phyloP scores from a whole-genome alignment of 2,797 vertebrate genomes.

The Lacerta viridis region DNA sequence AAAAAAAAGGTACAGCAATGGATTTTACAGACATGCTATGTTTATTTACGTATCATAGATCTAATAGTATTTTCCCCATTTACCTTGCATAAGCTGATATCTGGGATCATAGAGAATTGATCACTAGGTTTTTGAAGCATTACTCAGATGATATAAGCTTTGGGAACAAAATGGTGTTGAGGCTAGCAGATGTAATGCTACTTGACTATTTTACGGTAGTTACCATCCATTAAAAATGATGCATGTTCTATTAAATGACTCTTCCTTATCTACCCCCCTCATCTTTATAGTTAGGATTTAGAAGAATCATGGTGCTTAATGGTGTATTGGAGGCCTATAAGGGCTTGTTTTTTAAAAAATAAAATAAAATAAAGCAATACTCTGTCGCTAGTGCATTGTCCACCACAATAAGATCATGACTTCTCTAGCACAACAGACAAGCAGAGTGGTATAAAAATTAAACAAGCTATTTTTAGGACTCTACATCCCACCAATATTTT shows the following conservation, averaged over 20 bases:
- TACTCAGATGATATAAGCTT: slow-evolving; percentile 61
- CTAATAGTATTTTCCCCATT: slow-evolving; percentile 61
- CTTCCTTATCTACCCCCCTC: slow-evolving; percentile 13
- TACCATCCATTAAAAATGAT: slow-evolving; percentile 64
- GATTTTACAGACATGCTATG: slow-evolving; percentile 67
- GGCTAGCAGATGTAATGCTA: slow-evolving; percentile 40
- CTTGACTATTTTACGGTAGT: not conserved
- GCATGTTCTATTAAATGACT: slow-evolving; percentile 64
- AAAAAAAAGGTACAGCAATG: slow-evolving; percentile 59
- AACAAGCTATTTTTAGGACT: slow-evolving; percentile 78
- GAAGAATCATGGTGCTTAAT: slow-evolving; percentile 55
- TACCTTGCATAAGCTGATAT: slow-evolving; percentile 54
- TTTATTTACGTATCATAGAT: slow-evolving; percentile 66
- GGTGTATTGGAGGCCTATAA: slow-evolving; percentile 60
- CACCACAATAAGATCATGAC: slow-evolving; percentile 66
- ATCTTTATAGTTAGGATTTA: slow-evolving; percentile 61
- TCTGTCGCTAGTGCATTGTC: slow-evolving; percentile 62
- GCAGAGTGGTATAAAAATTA: slow-evolving; percentile 71
- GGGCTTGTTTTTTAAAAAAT: slow-evolving; percentile 51
- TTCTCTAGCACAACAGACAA: slow-evolving; percentile 65
- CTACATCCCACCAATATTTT: slow-evolving; percentile 78
- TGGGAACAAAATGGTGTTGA: slow-evolving; percentile 63
- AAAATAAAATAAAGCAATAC: slow-evolving; percentile 24
- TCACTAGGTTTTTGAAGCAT: slow-evolving; percentile 54
- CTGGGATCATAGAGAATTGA: slow-evolving; percentile 52